phyloP scores from a whole-genome alignment of 2,113 vertebrate species.

The Uria lomvia region DNA sequence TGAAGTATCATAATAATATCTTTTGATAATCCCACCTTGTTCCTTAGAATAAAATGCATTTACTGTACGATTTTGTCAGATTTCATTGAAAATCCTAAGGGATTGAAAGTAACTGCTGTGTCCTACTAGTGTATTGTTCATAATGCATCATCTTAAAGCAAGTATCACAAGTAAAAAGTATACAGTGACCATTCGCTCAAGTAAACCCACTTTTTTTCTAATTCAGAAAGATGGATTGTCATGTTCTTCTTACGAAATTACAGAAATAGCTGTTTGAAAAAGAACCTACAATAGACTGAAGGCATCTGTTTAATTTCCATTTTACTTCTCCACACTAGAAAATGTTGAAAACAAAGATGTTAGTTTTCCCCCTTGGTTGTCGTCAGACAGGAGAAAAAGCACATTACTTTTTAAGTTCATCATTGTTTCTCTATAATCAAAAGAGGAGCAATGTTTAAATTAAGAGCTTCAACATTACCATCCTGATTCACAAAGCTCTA shows the following conservation, averaged over 20 bases:
- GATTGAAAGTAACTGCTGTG: background rate
- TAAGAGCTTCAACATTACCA: background rate
- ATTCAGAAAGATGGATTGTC: background rate
- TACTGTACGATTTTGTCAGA: background rate
- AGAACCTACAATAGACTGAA: background rate
- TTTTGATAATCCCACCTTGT: background rate
- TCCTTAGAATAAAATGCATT: background rate
- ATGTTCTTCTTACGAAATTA: background rate
- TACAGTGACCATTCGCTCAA: background rate
- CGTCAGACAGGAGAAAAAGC: background rate
- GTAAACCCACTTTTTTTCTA: background rate
- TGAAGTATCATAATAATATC: background rate
- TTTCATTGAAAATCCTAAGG: background rate
- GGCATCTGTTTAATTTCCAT: constrained; percentile 42
- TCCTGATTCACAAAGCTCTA: background rate
- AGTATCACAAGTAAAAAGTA: background rate
- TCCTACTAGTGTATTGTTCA: background rate
- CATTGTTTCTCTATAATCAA: constrained; percentile 39
- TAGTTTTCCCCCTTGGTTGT: background rate
- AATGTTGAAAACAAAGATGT: constrained; percentile 33
- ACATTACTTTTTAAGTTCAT: constrained; percentile 4
- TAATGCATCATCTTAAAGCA: background rate
- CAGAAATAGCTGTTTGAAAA: background rate
- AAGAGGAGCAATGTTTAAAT: constrained; percentile 13
- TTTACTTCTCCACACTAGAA: background rate